phyloP scores from a whole-genome alignment of 2,888 invertebrate genomes.

The Drosophila peninsularis region DNA sequence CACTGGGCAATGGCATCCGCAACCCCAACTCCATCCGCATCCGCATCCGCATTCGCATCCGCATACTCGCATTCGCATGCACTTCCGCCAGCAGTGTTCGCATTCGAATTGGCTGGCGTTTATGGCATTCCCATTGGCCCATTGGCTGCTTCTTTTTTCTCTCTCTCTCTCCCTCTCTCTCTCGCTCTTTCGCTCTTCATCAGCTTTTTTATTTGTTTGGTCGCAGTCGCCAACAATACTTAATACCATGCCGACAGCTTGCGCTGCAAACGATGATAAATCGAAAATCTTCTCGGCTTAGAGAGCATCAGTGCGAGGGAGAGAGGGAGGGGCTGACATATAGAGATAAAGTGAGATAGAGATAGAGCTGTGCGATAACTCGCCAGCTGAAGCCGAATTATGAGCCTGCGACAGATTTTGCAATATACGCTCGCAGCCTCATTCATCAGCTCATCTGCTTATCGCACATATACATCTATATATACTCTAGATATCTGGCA shows the following conservation, averaged over 20 bases:
- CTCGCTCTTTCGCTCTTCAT: slow-evolving; percentile 4
- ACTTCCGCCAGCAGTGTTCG: slow-evolving; percentile 12
- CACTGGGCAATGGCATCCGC: slow-evolving; percentile 24
- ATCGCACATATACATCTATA: background rate
- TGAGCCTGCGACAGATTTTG: slow-evolving; percentile 36
- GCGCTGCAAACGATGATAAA: slow-evolving; percentile 76
- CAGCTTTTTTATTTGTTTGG: slow-evolving; percentile 32
- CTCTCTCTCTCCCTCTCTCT: too few species aligned
- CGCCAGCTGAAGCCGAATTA: slow-evolving; percentile 47
- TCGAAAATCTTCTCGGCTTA: slow-evolving; percentile 77
- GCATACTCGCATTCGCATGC: slow-evolving; percentile 16
- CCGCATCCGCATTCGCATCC: slow-evolving; percentile 19
- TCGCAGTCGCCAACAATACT: slow-evolving; percentile 58
- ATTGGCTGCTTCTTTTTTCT: slow-evolving; percentile 13
- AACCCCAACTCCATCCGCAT: slow-evolving; percentile 15
- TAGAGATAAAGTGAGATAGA: slow-evolving; percentile 12
- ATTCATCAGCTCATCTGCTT: slow-evolving; percentile 29
- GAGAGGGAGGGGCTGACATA: background rate
- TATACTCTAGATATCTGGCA: background rate
- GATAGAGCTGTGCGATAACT: slow-evolving; percentile 38
- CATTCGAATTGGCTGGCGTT: slow-evolving; percentile 56
- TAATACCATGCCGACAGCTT: slow-evolving; percentile 74
- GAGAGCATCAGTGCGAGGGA: slow-evolving; percentile 21
- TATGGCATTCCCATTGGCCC: slow-evolving; percentile 57
- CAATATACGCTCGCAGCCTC: slow-evolving; percentile 33